Percentiles rank a stretch among this genome's conserved stretches.
phyloP scores from a whole-genome alignment of 1,140 invertebrate species.

The Cephus cinctus region DNA sequence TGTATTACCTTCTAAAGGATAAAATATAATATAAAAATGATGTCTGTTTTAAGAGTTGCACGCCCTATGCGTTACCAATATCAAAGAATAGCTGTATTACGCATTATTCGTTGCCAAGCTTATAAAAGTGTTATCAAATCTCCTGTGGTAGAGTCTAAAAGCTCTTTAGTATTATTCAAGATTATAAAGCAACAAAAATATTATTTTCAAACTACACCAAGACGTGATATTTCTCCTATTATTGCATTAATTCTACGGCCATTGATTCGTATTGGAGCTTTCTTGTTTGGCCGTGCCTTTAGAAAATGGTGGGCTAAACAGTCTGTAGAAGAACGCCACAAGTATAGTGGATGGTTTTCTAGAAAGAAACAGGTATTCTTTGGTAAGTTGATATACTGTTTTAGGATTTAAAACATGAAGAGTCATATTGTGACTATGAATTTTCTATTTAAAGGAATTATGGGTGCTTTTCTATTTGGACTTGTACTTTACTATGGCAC shows the following conservation, averaged over 20 bases:
- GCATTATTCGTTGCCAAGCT: too few relatives aligned
- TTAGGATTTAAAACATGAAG: background rate
- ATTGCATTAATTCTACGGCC: conserved; percentile 39
- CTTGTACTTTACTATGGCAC: conserved; percentile 48
- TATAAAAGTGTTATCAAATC: too few relatives aligned
- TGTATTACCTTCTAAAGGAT: too few relatives aligned
- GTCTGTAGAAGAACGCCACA: conserved; percentile 38
- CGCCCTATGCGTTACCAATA: too few relatives aligned
- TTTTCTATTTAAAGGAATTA: conserved; percentile 27
- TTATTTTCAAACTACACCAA: conserved; percentile 40
- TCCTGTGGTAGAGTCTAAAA: too few relatives aligned
- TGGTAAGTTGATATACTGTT: conserved; percentile 19
- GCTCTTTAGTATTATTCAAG: too few relatives aligned
- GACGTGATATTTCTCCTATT: conserved; percentile 29
- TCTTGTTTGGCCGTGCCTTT: conserved; percentile 45
- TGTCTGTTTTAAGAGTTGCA: too few relatives aligned
- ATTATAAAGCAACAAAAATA: conserved; percentile 18
- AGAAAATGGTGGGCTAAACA: conserved; percentile 56
- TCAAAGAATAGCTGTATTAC: too few relatives aligned
- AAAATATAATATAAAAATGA: too few relatives aligned
- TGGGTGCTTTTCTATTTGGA: conserved; percentile 22
- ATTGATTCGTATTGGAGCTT: conserved; percentile 36
- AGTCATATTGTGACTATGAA: conserved; percentile 8
- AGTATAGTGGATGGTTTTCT: conserved; percentile 31
- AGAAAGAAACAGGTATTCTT: conserved; percentile 25